These are phyloP conservation scores for Bemisia tabaci DNA, from an alignment of 1,140 invertebrate genomes.

Conservation along the genomic window DNA sequence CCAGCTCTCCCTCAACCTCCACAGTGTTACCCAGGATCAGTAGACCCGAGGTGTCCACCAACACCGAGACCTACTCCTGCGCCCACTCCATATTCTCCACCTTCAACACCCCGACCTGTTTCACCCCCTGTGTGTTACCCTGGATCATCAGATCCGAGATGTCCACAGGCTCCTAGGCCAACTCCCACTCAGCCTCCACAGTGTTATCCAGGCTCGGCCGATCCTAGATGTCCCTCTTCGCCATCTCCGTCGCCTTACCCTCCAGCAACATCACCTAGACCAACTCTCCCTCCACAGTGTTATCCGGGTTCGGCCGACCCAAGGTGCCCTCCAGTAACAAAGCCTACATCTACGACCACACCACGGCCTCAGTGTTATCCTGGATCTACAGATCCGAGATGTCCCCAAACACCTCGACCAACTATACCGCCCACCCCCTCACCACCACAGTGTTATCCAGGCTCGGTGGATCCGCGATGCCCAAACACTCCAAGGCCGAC, in stretches of 20 bases:
- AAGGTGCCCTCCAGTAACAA: slow-evolving; percentile 20
- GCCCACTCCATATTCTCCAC: slow-evolving; percentile 18
- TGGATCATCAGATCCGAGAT: slow-evolving; percentile 26
- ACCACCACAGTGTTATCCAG: slow-evolving; percentile 30
- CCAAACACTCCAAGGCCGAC: slow-evolving; percentile 17
- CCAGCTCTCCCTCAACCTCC: slow-evolving; percentile 17
- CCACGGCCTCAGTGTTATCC: slow-evolving; percentile 19
- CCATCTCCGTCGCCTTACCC: slow-evolving; percentile 15
- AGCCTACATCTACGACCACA: slow-evolving; percentile 20
- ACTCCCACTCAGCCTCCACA: slow-evolving; percentile 15
- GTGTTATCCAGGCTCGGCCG: slow-evolving; percentile 20
- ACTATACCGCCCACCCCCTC: slow-evolving; percentile 15
- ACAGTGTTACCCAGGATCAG: slow-evolving; percentile 34
- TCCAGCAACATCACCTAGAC: slow-evolving; percentile 21
- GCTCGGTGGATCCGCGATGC: slow-evolving; percentile 29
- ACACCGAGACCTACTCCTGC: slow-evolving; percentile 16
- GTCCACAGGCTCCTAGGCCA: slow-evolving; percentile 14
- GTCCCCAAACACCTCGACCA: slow-evolving; percentile 21
- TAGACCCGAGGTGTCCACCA: slow-evolving; percentile 30
- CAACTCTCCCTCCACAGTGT: slow-evolving; percentile 14
- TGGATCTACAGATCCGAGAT: slow-evolving; percentile 22
- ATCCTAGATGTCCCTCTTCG: slow-evolving; percentile 19
- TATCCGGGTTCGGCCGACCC: slow-evolving; percentile 25
- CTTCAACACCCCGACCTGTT: slow-evolving; percentile 22
- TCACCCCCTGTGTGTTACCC: slow-evolving; percentile 18